Base-by-base conservation (phyloP, 2,797 vertebrate genomes). In the Acrossocheilus fasciatus region DNA sequence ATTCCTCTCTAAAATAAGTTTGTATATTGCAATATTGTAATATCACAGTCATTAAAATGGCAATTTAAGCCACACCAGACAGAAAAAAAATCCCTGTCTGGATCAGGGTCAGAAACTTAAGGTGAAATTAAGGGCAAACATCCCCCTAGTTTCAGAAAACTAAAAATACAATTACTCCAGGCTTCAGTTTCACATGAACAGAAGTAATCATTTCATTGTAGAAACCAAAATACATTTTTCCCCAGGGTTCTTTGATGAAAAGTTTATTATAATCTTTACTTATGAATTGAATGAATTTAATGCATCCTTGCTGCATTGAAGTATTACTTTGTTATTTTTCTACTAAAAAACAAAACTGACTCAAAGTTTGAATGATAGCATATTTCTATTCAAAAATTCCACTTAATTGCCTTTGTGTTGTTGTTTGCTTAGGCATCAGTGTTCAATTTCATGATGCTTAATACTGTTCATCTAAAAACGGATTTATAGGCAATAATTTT, bases 21-120 rank as follows among this genome's bases (percentile, higher is more conserved):
- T 74, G 70, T 75, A n/a, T 64, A 75, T n/a, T 77, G 59, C 59
- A 84, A 54, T 84, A 54, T 30, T 77, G 18, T 52, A 68, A 43
- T 23, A 41, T 20, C 3, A 43, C 10, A 34, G 26, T 36, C 12
- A 34, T 74, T 74, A 23, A 59, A 59, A 83, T 74, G 18, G 11
- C 8, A 76, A 36, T 54, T 77, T 77, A 14, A 36, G 50, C 5
- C 18, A 77, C 18, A 36, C 30, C 74, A 54, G 50, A 23, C 17
- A 54, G 26, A 20, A 52, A 52, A 34, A 34, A 34, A 34, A 34
- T 52, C 1, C 1, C 20, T 3, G 43, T 74, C 17, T 74, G 1
- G 43, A 30, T 18, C 7, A 50, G n/a, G 43, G 15, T 50, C n/a
- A 30, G 15, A 74, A 74, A 74, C 15, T 26, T 9, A 47, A 73